phyloP scores from a whole-genome alignment of 2,888 invertebrate species.

The Cryptocheilus praepositus region DNA sequence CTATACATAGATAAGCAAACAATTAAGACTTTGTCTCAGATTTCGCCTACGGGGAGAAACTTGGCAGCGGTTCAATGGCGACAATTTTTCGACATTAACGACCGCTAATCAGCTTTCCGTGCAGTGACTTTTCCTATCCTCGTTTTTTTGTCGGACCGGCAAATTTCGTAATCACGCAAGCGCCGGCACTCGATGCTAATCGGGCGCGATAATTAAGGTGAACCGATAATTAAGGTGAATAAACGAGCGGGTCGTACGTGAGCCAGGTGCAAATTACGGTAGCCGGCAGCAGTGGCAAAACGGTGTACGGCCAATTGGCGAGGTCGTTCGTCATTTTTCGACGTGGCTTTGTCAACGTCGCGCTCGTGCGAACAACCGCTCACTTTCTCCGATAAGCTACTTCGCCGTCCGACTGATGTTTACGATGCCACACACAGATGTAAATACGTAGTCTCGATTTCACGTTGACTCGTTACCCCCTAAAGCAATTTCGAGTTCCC shows the following conservation, averaged over 20 bases:
- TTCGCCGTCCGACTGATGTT: too few relatives aligned
- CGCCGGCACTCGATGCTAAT: conserved; percentile 38
- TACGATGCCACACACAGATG: too few relatives aligned
- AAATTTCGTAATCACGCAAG: conserved; percentile 37
- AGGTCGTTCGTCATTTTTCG: conserved; percentile 12
- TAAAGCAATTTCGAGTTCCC: too few relatives aligned
- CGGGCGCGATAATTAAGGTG: conserved; percentile 51
- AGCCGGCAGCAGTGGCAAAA: neutral
- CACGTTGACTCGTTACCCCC: too few relatives aligned
- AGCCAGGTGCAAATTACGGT: conserved; percentile 49
- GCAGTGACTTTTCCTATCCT: neutral
- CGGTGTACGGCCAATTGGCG: neutral
- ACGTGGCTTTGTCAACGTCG: conserved; percentile 1
- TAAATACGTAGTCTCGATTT: too few relatives aligned
- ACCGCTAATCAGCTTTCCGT: neutral
- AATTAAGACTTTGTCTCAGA: neutral
- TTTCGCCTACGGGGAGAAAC: neutral
- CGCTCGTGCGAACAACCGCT: conserved; percentile 7
- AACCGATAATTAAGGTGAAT: conserved; percentile 52
- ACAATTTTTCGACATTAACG: neutral
- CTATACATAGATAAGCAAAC: too few relatives aligned
- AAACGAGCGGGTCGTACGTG: conserved; percentile 51
- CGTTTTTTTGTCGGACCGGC: conserved; percentile 21
- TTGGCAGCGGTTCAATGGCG: neutral
- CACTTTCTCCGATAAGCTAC: conserved; percentile 35